Evolutionary conservation across 2,113 vertebrate genomes (phyloP).

Genomic region (Malurus melanocephalus): DNA sequence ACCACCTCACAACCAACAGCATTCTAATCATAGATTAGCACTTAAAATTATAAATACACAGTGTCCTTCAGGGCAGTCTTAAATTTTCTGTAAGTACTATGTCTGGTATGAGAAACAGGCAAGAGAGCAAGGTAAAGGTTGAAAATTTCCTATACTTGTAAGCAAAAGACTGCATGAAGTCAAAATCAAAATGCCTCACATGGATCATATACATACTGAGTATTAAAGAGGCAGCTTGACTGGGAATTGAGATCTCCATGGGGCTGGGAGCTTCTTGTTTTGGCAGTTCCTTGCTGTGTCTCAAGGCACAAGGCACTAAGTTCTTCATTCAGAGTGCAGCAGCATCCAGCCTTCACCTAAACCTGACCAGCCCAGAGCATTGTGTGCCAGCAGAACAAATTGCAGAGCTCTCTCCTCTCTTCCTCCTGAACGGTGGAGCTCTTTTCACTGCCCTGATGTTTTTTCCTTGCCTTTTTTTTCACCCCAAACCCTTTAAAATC

Average conservation of each 20-base stretch:
- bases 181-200: neutral
- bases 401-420: fast-evolving
- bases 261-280: neutral
- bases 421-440: neutral
- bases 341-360: neutral
- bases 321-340: neutral
- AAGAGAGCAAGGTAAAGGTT: neutral
- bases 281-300: neutral
- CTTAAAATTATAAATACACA: neutral
- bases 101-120: neutral
- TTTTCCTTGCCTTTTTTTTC: neutral
- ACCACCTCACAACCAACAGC: neutral
- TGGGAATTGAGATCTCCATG: neutral
- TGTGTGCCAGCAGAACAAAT: neutral
- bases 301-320: neutral
- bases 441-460: neutral
- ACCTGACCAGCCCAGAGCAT: neutral
- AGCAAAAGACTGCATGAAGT: neutral
- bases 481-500: neutral
- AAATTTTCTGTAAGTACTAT: neutral
- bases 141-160: neutral
- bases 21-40: neutral
- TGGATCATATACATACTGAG: neutral
- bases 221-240: neutral
- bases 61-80: neutral